A percentile compares a stretch with the other conserved stretches of the same genome.
Evolutionary conservation across 2,797 vertebrate genomes (phyloP).

Genomic region (Pyrocephalus nanus): DNA sequence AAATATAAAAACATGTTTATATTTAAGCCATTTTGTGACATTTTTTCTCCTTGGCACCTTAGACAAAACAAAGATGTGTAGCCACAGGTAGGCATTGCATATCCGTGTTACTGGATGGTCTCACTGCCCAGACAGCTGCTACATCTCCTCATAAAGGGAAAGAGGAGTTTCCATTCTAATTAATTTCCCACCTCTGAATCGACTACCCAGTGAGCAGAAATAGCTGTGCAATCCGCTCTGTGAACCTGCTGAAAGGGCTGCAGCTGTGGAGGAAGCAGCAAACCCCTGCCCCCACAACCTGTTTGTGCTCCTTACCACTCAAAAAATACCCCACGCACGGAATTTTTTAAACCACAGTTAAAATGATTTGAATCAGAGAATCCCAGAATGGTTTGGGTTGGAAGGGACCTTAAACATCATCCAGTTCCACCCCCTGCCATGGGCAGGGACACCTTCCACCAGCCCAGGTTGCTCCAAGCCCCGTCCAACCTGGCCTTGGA

Average conservation of each 20-base stretch:
- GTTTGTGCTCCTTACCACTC: neutral
- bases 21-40: neutral
- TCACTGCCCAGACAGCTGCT: neutral
- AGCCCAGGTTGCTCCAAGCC: neutral
- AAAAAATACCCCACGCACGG: neutral
- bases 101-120: accelerated
- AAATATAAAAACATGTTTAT: neutral
- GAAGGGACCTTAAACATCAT: neutral
- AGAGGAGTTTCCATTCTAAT: neutral
- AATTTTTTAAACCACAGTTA: neutral
- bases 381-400: neutral
- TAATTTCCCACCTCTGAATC: neutral
- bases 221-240: neutral
- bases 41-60: neutral
- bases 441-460: neutral
- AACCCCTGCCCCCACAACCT: neutral
- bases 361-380: neutral
- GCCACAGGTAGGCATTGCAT: neutral
- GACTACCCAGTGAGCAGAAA: neutral
- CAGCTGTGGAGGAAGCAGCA: neutral
- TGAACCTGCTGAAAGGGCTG: neutral
- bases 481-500: accelerated
- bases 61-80: neutral
- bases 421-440: accelerated
- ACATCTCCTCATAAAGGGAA: neutral